Evolutionary conservation across 1,140 invertebrate genomes (phyloP), one percentile per base, ranked within the genome.

Genomic region (Rhopalosiphum padi): DNA sequence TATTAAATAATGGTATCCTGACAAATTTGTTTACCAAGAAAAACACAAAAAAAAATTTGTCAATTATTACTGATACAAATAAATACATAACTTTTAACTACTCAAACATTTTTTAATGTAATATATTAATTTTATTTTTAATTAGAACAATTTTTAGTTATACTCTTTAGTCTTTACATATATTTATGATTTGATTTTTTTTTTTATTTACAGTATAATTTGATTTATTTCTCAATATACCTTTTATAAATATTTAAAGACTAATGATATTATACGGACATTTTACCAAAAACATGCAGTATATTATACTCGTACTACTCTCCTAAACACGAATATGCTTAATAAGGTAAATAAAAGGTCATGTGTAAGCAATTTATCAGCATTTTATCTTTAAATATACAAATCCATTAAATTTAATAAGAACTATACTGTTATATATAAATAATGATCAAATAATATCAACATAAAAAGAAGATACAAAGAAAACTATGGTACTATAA

Each of bases 291-390:
- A 23, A n/a, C 43, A 68, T n/a, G 3, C 48, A 15, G 4, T 48
- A 30, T 2, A 48, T 87, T n/a, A 86, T 43, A 25, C 2, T 15
- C 46, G 41, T 51, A 51, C 48, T 51, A 51, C n/a, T 48, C 2
- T 88, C 21, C 46, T 88, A 21, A 35, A 35, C 23, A 30, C 25
- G 35, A 51, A 88, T 53, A 43, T 53, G 46, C n/a, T 48, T 51
- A n/a, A 53, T 53, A 53, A 37, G 18, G 48, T 37, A 21, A 35
- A 88, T 35, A 51, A 88, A 88, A 88, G 87, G 87, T 88, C 87
- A 88, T 37, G 35, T 6, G 4, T 88, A 88, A 23, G 35, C 83
- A 88, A 30, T 51, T 23, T 88, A 48, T 88, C n/a, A 88, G 87
- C 51, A 35, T 88, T 88, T 88, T 51, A 88, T 51, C n/a, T 53